Evolutionary conservation across 2,888 invertebrate genomes (phyloP), one percentile per base, ranked within the genome.

Genomic region (Itoplectis maculator): DNA sequence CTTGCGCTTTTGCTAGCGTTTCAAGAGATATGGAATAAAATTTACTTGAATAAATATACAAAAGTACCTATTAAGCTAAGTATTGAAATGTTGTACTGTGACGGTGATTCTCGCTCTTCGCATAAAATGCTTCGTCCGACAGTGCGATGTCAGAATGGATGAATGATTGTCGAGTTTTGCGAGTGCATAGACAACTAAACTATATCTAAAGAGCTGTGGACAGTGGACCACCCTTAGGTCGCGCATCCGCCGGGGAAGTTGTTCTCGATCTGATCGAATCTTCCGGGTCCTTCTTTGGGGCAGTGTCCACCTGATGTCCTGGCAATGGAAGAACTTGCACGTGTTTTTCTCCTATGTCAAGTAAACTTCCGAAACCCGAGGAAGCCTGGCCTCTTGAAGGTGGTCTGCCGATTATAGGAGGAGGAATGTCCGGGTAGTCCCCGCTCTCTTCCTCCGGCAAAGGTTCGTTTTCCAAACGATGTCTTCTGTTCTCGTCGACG

Each of bases 281-380:
- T 35, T 77, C 82, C 0, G 87, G 84, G 66, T 72, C 86, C 11
- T 79, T 89, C 63, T 83, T 85, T 0, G 86, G 85, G 15, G 77
- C 79, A 6, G 83, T 18, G 20, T 49, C 29, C 23, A 75, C 76
- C 23, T 49, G 20, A 5, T n/a, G 72, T 51, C 76, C 79, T 3
- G 80, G 72, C 9, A 83, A 70, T 15, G 85, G 74, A 1, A 84
- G 29, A 70, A 83, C 42, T 45, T 76, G 18, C 65, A 45, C 69
- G 51, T 51, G 70, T 47, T 74, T 87, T 7, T 89, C 88, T 1
- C 87, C 86, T n/a, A 85, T 66, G 45, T 90, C 89, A 6, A 86
- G 87, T 13, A 87, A 86, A 59, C 90, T 92, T 61, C 89, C 89
- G 49, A 90, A 90, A 0, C 90, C 92, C 0, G 92, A 92, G 4